Evolutionary conservation across 1,140 invertebrate species (phyloP), one percentile per base, ranked within the genome.

Genomic region (Sitobion miscanthi): DNA sequence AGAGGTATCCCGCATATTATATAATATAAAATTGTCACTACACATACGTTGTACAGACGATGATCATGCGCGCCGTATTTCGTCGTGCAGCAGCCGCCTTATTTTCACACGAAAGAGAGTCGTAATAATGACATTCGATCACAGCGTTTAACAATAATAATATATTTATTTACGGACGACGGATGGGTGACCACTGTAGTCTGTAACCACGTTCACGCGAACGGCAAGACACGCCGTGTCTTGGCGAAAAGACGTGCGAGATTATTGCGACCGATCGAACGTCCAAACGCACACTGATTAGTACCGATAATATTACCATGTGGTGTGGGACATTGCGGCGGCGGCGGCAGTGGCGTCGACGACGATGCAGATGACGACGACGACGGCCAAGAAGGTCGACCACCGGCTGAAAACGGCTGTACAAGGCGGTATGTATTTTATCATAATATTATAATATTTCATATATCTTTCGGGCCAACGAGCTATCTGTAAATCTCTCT

Each of bases 251-350:
- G 5, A 38, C 21, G 38, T 54, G 23, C 25, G 54, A 69, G 35
- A 25, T 23, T 57, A 49, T 21, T 57, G 54, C 35, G 21, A 69
- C 23, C 89, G 57, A 90, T 45, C 38, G 89, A 45, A 90, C 89
- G 89, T 69, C 54, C 57, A 69, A 69, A 90, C 89, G 89, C 54
- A 90, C 38, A 90, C 89, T 90, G 89, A 90, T 90, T 62, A 57
- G 88, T 85, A 42, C 38, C 83, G 42, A 85, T 85, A n/a, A 38
- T 2, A 62, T 90, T 45, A 54, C 89, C 89, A 90, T 90, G 89
- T 90, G 89, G 35, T 90, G 38, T 38, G 89, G 21, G 89, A 25
- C 30, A 47, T 35, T 23, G 35, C 23, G n/a, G 6, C 49, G 17
- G 2, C 87, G n/a, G 52, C 35, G 87, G n/a, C 21, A 38, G 38